Evolutionary conservation across 1,140 invertebrate species (phyloP).

Genomic region (Calliopsis andreniformis): DNA sequence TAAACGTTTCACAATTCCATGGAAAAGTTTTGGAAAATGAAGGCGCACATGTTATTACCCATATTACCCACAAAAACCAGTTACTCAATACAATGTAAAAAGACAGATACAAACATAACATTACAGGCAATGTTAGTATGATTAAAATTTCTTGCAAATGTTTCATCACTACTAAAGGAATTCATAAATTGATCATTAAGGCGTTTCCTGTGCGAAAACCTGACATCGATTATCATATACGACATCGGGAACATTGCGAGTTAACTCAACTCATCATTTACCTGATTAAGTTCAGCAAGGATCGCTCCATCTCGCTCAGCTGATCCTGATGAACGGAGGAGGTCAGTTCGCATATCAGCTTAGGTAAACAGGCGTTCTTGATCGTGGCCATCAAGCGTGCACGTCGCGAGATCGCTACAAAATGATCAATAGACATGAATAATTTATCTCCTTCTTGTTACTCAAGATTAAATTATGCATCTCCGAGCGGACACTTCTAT

Average conservation of each 20-base stretch:
- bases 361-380: conserved; percentile 86
- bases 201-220: too few species aligned
- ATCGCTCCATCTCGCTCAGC: conserved; percentile 87
- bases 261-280: conserved; percentile 71
- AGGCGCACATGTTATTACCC: too few species aligned
- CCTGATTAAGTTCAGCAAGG: conserved; percentile 87
- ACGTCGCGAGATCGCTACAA: conserved; percentile 70
- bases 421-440: conserved; percentile 23
- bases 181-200: too few species aligned
- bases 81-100: too few species aligned
- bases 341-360: conserved; percentile 89
- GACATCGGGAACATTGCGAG: neutral
- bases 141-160: too few species aligned
- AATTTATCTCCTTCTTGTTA: neutral
- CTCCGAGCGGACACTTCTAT: too few species aligned
- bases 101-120: too few species aligned
- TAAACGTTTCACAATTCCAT: neutral
- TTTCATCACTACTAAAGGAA: too few species aligned
- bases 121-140: too few species aligned
- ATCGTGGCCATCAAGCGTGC: conserved; percentile 80
- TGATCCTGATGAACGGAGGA: conserved; percentile 84
- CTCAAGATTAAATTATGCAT: too few species aligned
- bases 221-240: neutral
- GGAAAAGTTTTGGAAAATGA: too few species aligned
- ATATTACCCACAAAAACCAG: too few species aligned